Conservation (phyloP, 2,797 vertebrate genomes). For the Platyrinchus mystaceus region DNA sequence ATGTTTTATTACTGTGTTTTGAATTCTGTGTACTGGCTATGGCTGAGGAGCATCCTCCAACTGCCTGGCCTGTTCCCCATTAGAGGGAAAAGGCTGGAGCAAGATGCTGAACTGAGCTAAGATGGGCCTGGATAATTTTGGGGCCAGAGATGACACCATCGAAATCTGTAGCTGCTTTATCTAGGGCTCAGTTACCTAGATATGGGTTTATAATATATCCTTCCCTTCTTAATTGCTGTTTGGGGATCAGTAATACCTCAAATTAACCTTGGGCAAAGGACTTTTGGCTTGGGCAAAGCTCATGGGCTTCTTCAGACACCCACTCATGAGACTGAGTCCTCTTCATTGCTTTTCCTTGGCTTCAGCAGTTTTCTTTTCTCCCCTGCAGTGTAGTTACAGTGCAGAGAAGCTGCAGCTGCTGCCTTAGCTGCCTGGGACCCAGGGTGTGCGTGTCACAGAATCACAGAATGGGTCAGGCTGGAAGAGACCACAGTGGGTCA, state of each 20-base stretch:
- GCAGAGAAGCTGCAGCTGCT: background rate
- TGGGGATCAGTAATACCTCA: background rate
- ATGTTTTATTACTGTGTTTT: background rate
- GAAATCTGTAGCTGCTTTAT: background rate
- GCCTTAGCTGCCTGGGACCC: background rate
- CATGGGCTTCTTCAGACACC: background rate
- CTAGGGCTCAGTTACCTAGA: background rate
- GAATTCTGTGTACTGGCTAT: background rate
- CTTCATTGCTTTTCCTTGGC: background rate
- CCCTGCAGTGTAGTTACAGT: background rate
- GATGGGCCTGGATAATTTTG: background rate
- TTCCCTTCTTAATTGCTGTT: background rate
- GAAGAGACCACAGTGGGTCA: background rate
- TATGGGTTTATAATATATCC: background rate
- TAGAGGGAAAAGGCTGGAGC: background rate
- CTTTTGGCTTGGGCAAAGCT: background rate
- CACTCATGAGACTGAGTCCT: background rate
- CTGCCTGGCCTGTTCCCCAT: background rate
- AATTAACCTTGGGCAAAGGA: background rate
- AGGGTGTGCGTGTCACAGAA: background rate
- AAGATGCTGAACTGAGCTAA: background rate
- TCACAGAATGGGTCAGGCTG: background rate
- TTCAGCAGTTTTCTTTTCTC: background rate
- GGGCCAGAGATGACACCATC: background rate
- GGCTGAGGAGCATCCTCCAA: background rate